phyloP scores from a whole-genome alignment of 2,888 invertebrate species.

The Drosophila rubida region DNA sequence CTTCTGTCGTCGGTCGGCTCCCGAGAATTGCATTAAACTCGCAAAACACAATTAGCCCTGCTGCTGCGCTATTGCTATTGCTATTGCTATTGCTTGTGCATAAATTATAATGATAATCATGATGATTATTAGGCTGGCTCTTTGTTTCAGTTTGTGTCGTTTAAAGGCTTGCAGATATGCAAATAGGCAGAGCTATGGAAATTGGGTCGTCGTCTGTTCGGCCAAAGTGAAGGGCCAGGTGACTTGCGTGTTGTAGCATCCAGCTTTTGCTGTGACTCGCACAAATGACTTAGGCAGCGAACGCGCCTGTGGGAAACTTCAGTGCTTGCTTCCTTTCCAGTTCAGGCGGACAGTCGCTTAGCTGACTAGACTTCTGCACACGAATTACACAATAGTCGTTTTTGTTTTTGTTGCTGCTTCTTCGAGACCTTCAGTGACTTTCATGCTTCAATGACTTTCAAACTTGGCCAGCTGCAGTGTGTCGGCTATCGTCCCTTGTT shows the following conservation, averaged over 20 bases:
- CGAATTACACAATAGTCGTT: slow-evolving; percentile 46
- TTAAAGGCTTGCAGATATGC: slow-evolving; percentile 61
- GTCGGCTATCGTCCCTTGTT: slow-evolving; percentile 52
- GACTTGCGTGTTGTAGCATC: slow-evolving; percentile 38
- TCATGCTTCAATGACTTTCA: slow-evolving; percentile 72
- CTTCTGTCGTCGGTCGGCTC: slow-evolving; percentile 3
- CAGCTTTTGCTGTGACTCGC: slow-evolving; percentile 15
- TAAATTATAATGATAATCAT: slow-evolving; percentile 26
- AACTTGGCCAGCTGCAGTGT: slow-evolving; percentile 28
- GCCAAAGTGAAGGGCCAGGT: slow-evolving; percentile 50
- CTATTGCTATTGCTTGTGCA: slow-evolving; percentile 31
- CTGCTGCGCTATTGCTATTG: slow-evolving; percentile 30
- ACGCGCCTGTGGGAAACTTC: slow-evolving; percentile 4
- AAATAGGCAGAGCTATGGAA: slow-evolving; percentile 76
- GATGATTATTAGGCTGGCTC: slow-evolving; percentile 21
- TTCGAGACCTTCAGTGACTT: slow-evolving; percentile 71
- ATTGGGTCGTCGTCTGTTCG: slow-evolving; percentile 68
- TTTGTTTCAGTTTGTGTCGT: slow-evolving; percentile 42
- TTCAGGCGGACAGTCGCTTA: slow-evolving; percentile 1
- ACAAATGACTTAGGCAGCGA: slow-evolving; percentile 22
- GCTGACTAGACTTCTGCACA: slow-evolving; percentile 22
- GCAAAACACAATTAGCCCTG: slow-evolving; percentile 41
- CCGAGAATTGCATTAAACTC: slow-evolving; percentile 47
- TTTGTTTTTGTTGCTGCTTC: slow-evolving; percentile 24
- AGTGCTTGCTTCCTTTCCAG: slow-evolving; percentile 26